A percentile compares a stretch with the other conserved stretches of the same genome.
Evolutionary conservation across 2,888 invertebrate genomes (phyloP).

Genomic region (Amphipoea oculea): DNA sequence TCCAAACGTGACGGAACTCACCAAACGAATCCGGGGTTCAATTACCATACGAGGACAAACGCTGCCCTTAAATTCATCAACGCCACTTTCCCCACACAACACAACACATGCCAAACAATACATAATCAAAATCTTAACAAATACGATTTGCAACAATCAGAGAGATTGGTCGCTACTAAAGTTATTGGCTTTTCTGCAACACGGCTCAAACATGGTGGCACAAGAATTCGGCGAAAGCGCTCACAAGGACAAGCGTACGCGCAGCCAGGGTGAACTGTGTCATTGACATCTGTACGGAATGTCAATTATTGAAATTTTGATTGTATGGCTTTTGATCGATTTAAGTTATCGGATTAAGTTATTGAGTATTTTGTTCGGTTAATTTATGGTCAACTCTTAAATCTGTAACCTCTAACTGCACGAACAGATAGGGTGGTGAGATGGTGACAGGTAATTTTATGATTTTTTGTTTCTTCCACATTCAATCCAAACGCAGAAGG

Average conservation of each 20-base stretch:
- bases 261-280: constrained; percentile 62
- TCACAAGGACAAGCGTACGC: constrained; percentile 64
- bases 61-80: constrained; percentile 8
- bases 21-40: constrained; percentile 4
- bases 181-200: constrained; percentile 63
- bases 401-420: neutral
- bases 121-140: constrained; percentile 38
- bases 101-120: constrained; percentile 29
- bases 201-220: constrained; percentile 45
- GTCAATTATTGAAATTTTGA: constrained; percentile 55
- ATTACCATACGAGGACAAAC: constrained; percentile 30
- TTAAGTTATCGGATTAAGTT: constrained; percentile 41
- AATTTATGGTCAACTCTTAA: neutral
- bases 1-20: constrained; percentile 13
- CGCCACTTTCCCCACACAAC: constrained; percentile 24
- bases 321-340: constrained; percentile 36
- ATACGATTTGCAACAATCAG: constrained; percentile 55
- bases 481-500: neutral
- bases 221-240: constrained; percentile 67
- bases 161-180: constrained; percentile 45
- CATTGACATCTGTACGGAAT: constrained; percentile 62
- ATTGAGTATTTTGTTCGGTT: constrained; percentile 10
- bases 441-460: neutral
- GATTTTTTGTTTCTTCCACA: neutral
- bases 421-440: neutral